These are phyloP conservation scores for Centruroides vittatus DNA, from an alignment of 1,140 invertebrate species.

Conservation along the genomic window DNA sequence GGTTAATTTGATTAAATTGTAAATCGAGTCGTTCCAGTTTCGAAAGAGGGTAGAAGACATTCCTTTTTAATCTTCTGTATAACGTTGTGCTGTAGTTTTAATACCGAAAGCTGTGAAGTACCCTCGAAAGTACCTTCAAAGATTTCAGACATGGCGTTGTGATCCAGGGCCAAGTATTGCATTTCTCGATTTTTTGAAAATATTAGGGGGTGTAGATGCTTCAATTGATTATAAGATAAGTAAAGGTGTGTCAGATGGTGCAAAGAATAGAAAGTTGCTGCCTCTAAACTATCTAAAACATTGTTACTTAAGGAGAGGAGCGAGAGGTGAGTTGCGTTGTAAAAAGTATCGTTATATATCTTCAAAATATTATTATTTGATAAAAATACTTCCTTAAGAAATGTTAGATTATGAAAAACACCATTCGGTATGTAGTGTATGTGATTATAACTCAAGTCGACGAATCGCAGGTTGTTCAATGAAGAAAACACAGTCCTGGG, in stretches of 20 bases:
- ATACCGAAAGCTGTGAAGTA: slow-evolving; percentile 51
- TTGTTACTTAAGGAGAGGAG: slow-evolving; percentile 78
- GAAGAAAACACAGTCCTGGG: slow-evolving; percentile 43
- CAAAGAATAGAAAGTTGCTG: slow-evolving; percentile 53
- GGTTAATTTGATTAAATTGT: slow-evolving; percentile 66
- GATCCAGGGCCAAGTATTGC: slow-evolving; percentile 71
- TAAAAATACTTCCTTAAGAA: slow-evolving; percentile 65
- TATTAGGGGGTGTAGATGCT: slow-evolving; percentile 51
- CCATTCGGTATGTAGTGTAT: slow-evolving; percentile 58
- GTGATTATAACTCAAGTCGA: slow-evolving; percentile 77
- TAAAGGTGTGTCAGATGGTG: slow-evolving; percentile 63
- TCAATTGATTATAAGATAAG: slow-evolving; percentile 71
- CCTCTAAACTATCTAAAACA: slow-evolving; percentile 57
- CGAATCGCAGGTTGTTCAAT: slow-evolving; percentile 56
- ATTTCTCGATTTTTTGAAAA: slow-evolving; percentile 56
- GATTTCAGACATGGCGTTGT: slow-evolving; percentile 69
- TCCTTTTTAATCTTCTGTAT: slow-evolving; percentile 51
- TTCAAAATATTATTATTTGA: slow-evolving; percentile 81
- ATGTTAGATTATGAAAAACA: slow-evolving; percentile 58
- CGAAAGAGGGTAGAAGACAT: slow-evolving; percentile 63
- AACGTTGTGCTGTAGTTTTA: slow-evolving; percentile 70
- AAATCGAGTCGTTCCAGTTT: slow-evolving; percentile 69
- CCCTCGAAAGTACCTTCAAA: slow-evolving; percentile 61
- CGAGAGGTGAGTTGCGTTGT: slow-evolving; percentile 52
- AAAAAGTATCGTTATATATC: slow-evolving; percentile 62